Percentiles rank a stretch among this genome's conserved stretches.
Evolutionary conservation across 2,888 invertebrate genomes (phyloP).

Genomic region (Furcula furcula): DNA sequence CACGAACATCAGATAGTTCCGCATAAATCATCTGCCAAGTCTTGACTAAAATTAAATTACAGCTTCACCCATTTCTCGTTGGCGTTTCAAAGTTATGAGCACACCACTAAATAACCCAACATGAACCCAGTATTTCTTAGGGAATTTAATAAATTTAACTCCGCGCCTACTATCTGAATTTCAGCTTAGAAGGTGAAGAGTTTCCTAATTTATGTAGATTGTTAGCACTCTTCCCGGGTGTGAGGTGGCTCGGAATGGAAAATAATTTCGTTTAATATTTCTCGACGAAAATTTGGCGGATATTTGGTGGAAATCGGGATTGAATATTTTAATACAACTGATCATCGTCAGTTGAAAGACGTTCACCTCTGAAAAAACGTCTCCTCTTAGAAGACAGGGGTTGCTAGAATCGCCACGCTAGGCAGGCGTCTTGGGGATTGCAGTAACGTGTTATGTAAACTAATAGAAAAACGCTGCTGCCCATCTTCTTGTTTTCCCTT

Average conservation of each 20-base stretch:
- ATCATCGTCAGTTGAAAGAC: no score
- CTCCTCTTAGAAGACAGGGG: no score
- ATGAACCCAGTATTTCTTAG: conserved; percentile 42
- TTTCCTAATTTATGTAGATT: conserved; percentile 70
- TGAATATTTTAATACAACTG: no score
- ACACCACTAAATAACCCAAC: conserved; percentile 36
- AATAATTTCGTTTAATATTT: conserved; percentile 64
- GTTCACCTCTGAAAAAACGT: no score
- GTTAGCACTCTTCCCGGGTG: conserved; percentile 45
- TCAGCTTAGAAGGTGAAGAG: conserved; percentile 51
- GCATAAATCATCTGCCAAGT: neutral
- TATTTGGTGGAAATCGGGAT: conserved; percentile 26
- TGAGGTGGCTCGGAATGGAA: conserved; percentile 53
- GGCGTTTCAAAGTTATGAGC: conserved; percentile 9
- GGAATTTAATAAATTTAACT: conserved; percentile 54
- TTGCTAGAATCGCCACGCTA: no score
- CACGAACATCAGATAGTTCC: no score
- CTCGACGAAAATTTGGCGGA: conserved; percentile 51
- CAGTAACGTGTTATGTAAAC: no score
- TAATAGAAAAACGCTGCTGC: no score
- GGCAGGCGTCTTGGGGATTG: no score
- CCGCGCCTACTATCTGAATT: conserved; percentile 51
- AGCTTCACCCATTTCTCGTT: conserved; percentile 10
- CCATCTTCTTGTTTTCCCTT: no score
- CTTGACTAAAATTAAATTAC: conserved; percentile 19